A percentile compares a stretch with the other conserved stretches of the same genome.
Conservation (phyloP, 2,888 invertebrate species). For the Chrysolina haemoptera region DNA sequence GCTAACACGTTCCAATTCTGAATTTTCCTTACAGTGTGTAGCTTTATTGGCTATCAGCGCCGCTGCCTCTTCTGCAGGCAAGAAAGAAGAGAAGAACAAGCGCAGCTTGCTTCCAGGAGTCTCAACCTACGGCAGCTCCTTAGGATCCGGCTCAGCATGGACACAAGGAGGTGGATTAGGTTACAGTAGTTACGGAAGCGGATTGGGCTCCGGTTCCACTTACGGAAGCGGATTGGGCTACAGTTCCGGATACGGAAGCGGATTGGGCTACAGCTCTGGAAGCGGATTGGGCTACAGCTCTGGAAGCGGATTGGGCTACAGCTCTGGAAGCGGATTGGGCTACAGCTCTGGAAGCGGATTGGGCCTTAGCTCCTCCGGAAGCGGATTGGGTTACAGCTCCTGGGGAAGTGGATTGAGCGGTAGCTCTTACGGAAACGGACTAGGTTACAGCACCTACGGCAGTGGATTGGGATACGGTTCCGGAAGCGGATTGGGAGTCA, state of each 20-base stretch:
- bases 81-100: slow-evolving; percentile 31
- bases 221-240: slow-evolving; percentile 33
- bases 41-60: slow-evolving; percentile 42
- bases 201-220: slow-evolving; percentile 17
- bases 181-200: slow-evolving; percentile 37
- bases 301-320: slow-evolving; percentile 10
- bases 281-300: slow-evolving; percentile 20
- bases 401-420: not conserved
- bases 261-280: slow-evolving; percentile 25
- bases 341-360: slow-evolving; percentile 10
- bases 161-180: slow-evolving; percentile 3
- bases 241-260: slow-evolving; percentile 30
- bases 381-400: not conserved
- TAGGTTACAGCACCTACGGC: slow-evolving; percentile 11
- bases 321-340: not conserved
- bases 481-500: not conserved
- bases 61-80: slow-evolving; percentile 29
- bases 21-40: slow-evolving; percentile 42
- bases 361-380: slow-evolving; percentile 11
- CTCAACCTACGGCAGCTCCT: not conserved
- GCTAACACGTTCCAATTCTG: not conserved
- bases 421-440: slow-evolving; percentile 3
- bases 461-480: not conserved
- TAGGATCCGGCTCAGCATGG: not conserved
- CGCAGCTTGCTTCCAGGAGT: slow-evolving; percentile 39